phyloP scores from a whole-genome alignment of 2,888 invertebrate species.

The Encarsia formosa region DNA sequence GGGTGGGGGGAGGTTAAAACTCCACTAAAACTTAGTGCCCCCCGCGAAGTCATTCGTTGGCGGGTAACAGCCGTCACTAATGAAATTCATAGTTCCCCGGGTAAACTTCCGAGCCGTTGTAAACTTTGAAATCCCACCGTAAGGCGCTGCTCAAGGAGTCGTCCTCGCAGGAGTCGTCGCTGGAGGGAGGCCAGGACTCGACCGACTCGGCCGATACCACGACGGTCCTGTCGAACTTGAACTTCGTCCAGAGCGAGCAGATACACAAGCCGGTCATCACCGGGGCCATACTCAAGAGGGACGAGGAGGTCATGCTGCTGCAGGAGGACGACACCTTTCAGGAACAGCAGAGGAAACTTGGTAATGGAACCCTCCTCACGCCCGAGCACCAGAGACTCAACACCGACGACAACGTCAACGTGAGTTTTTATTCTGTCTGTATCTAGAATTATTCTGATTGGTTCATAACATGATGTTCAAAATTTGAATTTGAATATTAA shows the following conservation, averaged over 20 bases:
- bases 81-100: constrained; percentile 18
- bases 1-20: too few relatives aligned
- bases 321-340: constrained; percentile 52
- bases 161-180: too few relatives aligned
- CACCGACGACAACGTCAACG: constrained; percentile 13
- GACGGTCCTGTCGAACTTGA: too few relatives aligned
- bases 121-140: constrained; percentile 1
- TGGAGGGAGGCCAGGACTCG: too few relatives aligned
- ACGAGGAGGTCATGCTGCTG: constrained; percentile 53
- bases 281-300: constrained; percentile 67
- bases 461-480: neutral
- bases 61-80: constrained; percentile 1
- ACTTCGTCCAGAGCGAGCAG: too few relatives aligned
- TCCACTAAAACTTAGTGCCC: too few relatives aligned
- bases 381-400: constrained; percentile 37
- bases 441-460: too few relatives aligned
- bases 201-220: too few relatives aligned
- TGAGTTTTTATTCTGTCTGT: neutral
- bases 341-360: constrained; percentile 53
- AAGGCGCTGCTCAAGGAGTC: neutral
- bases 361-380: constrained; percentile 50
- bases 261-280: constrained; percentile 64
- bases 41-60: too few relatives aligned
- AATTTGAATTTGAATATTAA: neutral
- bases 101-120: constrained; percentile 14